A percentile compares a stretch with the other conserved stretches of the same genome.
Evolutionary conservation across 2,797 vertebrate species (phyloP).

Genomic region (Mormyrops attenuatus): DNA sequence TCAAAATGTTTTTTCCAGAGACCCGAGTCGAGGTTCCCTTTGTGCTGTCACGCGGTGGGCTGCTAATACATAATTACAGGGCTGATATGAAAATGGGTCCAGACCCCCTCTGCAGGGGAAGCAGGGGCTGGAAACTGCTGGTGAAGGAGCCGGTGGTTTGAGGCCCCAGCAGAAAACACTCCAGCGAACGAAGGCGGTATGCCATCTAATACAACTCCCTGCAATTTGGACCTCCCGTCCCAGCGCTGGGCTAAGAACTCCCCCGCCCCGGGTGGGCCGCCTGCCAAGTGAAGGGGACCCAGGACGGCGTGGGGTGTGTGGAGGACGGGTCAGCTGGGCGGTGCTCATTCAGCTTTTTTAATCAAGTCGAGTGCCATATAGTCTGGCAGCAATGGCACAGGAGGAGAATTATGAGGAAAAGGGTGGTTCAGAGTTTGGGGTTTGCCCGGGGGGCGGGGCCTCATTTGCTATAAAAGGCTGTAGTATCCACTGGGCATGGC

Average conservation of each 20-base stretch:
- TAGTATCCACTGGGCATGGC: background rate
- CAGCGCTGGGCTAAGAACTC: conserved; percentile 35
- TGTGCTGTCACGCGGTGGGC: conserved; percentile 33
- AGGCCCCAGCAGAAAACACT: conserved; percentile 29
- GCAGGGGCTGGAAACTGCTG: conserved; percentile 18
- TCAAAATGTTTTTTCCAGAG: background rate
- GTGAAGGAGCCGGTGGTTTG: conserved; percentile 16
- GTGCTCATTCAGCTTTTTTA: conserved; percentile 43
- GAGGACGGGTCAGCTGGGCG: conserved; percentile 32
- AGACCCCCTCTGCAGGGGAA: background rate
- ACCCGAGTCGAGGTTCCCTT: background rate
- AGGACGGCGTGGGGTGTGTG: conserved; percentile 43
- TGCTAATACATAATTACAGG: conserved; percentile 40
- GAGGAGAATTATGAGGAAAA: background rate
- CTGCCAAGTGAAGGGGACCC: conserved; percentile 34
- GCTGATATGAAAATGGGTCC: conserved; percentile 33
- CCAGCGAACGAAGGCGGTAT: background rate
- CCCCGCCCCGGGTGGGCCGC: background rate
- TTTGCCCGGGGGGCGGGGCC: background rate
- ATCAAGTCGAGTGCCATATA: background rate
- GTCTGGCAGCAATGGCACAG: background rate
- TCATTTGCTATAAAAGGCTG: background rate
- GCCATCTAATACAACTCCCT: conserved; percentile 20
- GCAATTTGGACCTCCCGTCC: conserved; percentile 38
- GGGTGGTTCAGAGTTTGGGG: background rate